A percentile compares a stretch with the other conserved stretches of the same genome.
Evolutionary conservation across 2,113 vertebrate species (phyloP).

Genomic region (Serilophus lunatus): DNA sequence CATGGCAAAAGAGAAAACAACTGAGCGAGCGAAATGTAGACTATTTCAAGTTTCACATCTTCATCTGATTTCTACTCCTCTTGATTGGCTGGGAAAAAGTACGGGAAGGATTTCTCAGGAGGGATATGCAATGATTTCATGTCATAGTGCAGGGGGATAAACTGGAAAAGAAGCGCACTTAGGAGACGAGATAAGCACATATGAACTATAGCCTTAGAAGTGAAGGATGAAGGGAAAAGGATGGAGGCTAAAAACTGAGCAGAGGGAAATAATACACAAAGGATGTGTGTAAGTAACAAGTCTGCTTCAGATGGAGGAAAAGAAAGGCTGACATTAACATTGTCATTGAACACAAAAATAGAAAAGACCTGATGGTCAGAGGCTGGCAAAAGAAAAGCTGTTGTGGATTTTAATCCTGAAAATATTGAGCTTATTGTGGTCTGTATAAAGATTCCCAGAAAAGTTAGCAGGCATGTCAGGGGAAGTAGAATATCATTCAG

Average conservation of each 20-base stretch:
- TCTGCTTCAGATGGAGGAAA: background rate
- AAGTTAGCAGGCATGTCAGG: background rate
- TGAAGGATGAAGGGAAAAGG: background rate
- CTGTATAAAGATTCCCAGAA: constrained; percentile 11
- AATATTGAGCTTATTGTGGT: constrained; percentile 23
- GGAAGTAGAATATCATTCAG: constrained; percentile 37
- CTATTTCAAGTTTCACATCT: background rate
- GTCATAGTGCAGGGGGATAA: background rate
- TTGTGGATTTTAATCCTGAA: constrained; percentile 24
- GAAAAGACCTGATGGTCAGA: background rate
- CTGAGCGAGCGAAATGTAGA: background rate
- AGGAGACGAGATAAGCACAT: background rate
- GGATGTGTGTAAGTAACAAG: background rate
- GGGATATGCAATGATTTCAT: background rate
- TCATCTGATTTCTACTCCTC: background rate
- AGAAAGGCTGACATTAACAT: background rate
- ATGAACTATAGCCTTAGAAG: background rate
- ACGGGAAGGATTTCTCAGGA: background rate
- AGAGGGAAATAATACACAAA: background rate
- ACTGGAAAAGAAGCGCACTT: background rate
- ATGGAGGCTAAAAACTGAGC: background rate
- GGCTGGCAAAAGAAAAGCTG: background rate
- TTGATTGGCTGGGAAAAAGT: background rate
- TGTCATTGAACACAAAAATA: background rate
- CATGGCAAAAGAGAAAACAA: background rate